Percentiles rank a stretch among this genome's conserved stretches.
These are phyloP conservation scores for Danio aesculapii DNA, from an alignment of 2,797 vertebrate genomes.

Conservation along the genomic window DNA sequence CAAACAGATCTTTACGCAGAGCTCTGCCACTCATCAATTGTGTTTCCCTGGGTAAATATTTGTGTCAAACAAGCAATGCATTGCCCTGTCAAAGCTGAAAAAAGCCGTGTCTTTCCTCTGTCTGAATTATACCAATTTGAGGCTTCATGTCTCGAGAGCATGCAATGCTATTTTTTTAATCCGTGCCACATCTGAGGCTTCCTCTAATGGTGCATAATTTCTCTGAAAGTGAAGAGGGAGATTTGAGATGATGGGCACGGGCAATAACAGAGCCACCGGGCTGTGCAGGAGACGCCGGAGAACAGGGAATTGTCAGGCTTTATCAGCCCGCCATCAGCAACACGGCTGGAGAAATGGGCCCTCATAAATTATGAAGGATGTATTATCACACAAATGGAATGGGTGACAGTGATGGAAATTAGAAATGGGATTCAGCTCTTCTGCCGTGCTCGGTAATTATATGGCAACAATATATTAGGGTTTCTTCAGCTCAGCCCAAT, in stretches of 20 bases:
- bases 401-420: slow-evolving; percentile 66
- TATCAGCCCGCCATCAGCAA: slow-evolving; percentile 55
- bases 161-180: slow-evolving; percentile 61
- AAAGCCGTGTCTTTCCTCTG: background rate
- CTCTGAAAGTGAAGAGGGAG: slow-evolving; percentile 32
- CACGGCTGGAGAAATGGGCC: slow-evolving; percentile 57
- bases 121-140: slow-evolving; percentile 66
- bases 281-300: slow-evolving; percentile 50
- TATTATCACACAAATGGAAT: slow-evolving; percentile 70
- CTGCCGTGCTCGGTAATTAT: slow-evolving; percentile 56
- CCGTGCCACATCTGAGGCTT: slow-evolving; percentile 54
- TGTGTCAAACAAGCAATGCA: slow-evolving; percentile 45
- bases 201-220: slow-evolving; percentile 62
- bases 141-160: slow-evolving; percentile 46
- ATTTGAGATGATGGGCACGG: slow-evolving; percentile 46
- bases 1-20: slow-evolving; percentile 22
- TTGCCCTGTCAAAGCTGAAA: slow-evolving; percentile 40
- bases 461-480: slow-evolving; percentile 54
- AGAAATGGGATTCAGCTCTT: slow-evolving; percentile 57
- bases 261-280: slow-evolving; percentile 49
- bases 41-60: slow-evolving; percentile 55
- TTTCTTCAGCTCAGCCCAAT: slow-evolving; percentile 12
- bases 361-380: slow-evolving; percentile 67
- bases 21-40: slow-evolving; percentile 40
- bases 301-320: slow-evolving; percentile 54